Evolutionary conservation across 2,888 invertebrate genomes (phyloP).

Genomic region (Hyalella azteca): DNA sequence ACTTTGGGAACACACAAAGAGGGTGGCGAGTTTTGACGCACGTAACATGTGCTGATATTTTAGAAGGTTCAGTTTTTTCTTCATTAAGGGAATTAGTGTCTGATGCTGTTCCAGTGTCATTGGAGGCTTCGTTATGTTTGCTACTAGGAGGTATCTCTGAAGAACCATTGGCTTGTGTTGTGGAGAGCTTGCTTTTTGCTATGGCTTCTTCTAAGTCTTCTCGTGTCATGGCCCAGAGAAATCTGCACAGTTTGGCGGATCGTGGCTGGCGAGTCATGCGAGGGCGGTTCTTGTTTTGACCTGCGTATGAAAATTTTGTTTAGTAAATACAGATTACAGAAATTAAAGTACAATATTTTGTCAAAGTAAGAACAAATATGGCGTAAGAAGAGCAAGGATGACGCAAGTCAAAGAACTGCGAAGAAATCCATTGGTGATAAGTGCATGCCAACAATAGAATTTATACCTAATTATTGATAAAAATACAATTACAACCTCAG

Average conservation of each 20-base stretch:
- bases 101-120: background rate
- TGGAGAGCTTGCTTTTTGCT: background rate
- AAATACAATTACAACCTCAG: too few species aligned
- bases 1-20: slow-evolving; percentile 65
- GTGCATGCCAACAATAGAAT: too few species aligned
- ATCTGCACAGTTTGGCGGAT: slow-evolving; percentile 72
- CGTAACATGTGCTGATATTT: too few species aligned
- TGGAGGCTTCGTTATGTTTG: background rate
- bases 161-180: background rate
- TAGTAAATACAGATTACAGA: too few species aligned
- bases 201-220: slow-evolving; percentile 18
- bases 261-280: slow-evolving; percentile 71
- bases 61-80: too few species aligned
- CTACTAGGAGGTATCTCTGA: background rate
- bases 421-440: too few species aligned
- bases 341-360: too few species aligned
- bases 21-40: background rate
- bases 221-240: slow-evolving; percentile 44
- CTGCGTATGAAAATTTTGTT: too few species aligned
- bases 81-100: background rate
- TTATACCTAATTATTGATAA: too few species aligned
- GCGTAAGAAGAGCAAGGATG: too few species aligned
- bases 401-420: too few species aligned
- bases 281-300: slow-evolving; percentile 82
- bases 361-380: too few species aligned